Base-by-base conservation (phyloP, 2,888 invertebrate species). In the Netelia inedita region DNA sequence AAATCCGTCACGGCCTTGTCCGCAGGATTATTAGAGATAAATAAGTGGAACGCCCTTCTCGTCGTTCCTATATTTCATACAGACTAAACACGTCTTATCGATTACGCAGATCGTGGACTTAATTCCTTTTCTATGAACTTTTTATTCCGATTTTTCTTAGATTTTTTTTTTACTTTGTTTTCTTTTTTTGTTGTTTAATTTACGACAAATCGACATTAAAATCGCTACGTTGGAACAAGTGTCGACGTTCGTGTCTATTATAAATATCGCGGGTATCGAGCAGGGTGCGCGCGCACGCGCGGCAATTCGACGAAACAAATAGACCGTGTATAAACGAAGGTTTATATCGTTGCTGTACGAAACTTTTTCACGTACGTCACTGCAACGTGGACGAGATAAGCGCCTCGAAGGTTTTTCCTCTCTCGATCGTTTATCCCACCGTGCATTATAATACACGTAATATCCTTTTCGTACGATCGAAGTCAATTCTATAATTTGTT, bases 251-350 rank as follows among this genome's bases (percentile, higher is more conserved):
- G 43, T 53, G 75, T 71, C 57, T 50, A 61, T 78, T 78, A 19
- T 68, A 28, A 69, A 53, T 28, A 21, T 76, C 21, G 35, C 11
- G 59, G 9, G 46, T 8, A 19, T 11, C 57, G 57, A 78, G 35
- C 61, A 16, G 23, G 66, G 73, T 14, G 50, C 72, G 6, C 59
- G 41, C 50, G 72, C 73, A 82, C 73, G 80, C 79, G 79, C 72
- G 80, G 71, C 79, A 79, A 68, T 85, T 82, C 79, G 79, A 85
- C 79, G 79, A 81, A 85, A 82, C 78, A 86, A 87, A 86, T 87
- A 87, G 87, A 87, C 87, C 87, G 87, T 86, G 85, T 82, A 87
- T 84, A 87, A 87, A 86, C 66, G 87, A 87, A 87, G 87, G 87
- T 81, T 87, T 84, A 81, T 82, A 78, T 73, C 46, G 69, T 63